Evolutionary conservation across 2,797 vertebrate species (phyloP).

Genomic region (Paguma larvata): DNA sequence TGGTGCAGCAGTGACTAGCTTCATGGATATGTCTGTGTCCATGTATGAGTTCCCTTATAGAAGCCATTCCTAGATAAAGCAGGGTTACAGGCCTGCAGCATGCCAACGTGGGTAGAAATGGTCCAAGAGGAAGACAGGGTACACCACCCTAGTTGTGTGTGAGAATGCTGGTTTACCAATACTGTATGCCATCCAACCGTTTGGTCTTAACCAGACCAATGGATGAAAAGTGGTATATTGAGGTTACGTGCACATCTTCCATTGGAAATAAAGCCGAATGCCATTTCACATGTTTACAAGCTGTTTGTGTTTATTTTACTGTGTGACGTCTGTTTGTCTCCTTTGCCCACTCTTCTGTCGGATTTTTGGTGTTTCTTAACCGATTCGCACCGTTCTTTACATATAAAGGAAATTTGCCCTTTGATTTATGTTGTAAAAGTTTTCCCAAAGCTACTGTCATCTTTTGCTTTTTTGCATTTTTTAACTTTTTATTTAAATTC

Average conservation of each 20-base stretch:
- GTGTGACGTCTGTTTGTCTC: background rate
- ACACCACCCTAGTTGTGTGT: background rate
- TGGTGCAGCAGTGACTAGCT: background rate
- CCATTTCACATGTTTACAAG: background rate
- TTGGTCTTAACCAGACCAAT: no score
- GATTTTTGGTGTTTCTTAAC: background rate
- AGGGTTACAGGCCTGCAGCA: background rate
- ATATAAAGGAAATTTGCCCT: background rate
- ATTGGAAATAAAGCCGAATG: background rate
- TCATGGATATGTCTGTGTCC: background rate
- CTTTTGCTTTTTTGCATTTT: background rate
- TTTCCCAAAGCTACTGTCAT: background rate
- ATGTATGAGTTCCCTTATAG: background rate
- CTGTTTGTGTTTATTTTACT: background rate
- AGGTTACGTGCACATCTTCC: background rate
- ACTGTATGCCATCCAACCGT: background rate
- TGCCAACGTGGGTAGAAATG: rapidly evolving
- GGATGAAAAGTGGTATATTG: background rate
- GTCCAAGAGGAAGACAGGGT: background rate
- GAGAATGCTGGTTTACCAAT: background rate
- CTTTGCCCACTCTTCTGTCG: background rate
- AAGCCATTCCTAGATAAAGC: background rate
- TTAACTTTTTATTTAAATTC: background rate
- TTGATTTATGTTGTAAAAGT: background rate
- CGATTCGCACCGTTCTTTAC: background rate